These are phyloP conservation scores for Hydropsyche tenuis DNA, from an alignment of 1,140 invertebrate genomes.

Conservation along the genomic window DNA sequence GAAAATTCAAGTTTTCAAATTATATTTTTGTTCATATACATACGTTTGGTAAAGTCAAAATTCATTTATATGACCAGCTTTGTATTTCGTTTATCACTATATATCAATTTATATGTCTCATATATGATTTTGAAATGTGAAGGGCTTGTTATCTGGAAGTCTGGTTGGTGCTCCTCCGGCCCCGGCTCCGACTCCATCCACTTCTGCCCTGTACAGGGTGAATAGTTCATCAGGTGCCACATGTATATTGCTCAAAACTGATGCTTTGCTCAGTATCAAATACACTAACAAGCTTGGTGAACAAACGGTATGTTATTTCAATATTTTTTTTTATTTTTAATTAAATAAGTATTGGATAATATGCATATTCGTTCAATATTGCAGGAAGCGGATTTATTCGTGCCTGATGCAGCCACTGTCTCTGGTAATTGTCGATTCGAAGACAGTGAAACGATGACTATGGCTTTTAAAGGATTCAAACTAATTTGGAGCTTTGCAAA, in stretches of 20 bases:
- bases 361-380: conserved; percentile 43
- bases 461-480: conserved; percentile 75
- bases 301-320: conserved; percentile 58
- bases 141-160: conserved; percentile 51
- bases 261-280: conserved; percentile 69
- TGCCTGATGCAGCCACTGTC: conserved; percentile 69
- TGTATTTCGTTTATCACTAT: too few species aligned
- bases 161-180: conserved; percentile 45
- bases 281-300: conserved; percentile 72
- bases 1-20: too few species aligned
- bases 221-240: conserved; percentile 69
- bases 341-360: conserved; percentile 9
- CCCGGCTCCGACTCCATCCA: conserved; percentile 50
- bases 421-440: conserved; percentile 72
- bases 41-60: too few species aligned
- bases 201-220: conserved; percentile 68
- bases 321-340: not conserved
- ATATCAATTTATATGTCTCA: too few species aligned
- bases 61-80: too few species aligned
- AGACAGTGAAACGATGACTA: conserved; percentile 70
- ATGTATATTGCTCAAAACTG: conserved; percentile 72
- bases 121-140: not conserved
- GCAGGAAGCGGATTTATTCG: conserved; percentile 69
- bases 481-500: conserved; percentile 75
- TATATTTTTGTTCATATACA: too few species aligned